Evolutionary conservation across 2,113 vertebrate species (phyloP), one percentile per base, ranked within the genome.

Genomic region (Hyperoodon ampullatus): DNA sequence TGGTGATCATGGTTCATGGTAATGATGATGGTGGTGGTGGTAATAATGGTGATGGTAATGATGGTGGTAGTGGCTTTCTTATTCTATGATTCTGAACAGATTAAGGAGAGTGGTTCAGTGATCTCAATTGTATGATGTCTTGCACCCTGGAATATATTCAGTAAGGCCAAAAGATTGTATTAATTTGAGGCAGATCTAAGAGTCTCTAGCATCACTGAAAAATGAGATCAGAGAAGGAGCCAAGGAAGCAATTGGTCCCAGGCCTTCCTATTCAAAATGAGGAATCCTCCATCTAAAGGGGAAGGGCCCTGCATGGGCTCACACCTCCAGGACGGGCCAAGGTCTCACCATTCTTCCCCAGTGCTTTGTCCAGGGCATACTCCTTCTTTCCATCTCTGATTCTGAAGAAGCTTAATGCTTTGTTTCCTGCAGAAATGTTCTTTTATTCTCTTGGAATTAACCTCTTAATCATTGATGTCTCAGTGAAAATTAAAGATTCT

Each of bases 371-470:
- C 58, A 50, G 28, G 18, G 12, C 30, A 28, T 33, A 35, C 30
- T 33, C 44, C 35, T 53, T 58, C 47, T 78, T 78, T 88, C 55
- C 35, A 42, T 60, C 16, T 97, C 77, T 26, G 65, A 92, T 77
- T 92, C 47, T 83, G 26, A 84, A 93, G 66, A 63, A 87, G 8
- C 33, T 14, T 81, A 78, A 74, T 55, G 30, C 63, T 92, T 94
- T 66, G 6, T 71, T 90, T 92, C 35, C 47, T 78, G 35, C 4
- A 95, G 55, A 75, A 87, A 90, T 60, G 28, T 47, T 11, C 35
- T 47, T 23, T 86, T 83, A 50, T 94, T 18, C 35, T 94, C 55
- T 95, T 90, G 86, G 68, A 88, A 80, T 87, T 84, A 68, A 58
- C 24, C 42, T 95, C 28, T 66, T 55, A 87, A 74, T 92, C 39